Evolutionary conservation across 2,113 vertebrate species (phyloP).

Genomic region (Chionomys nivalis): DNA sequence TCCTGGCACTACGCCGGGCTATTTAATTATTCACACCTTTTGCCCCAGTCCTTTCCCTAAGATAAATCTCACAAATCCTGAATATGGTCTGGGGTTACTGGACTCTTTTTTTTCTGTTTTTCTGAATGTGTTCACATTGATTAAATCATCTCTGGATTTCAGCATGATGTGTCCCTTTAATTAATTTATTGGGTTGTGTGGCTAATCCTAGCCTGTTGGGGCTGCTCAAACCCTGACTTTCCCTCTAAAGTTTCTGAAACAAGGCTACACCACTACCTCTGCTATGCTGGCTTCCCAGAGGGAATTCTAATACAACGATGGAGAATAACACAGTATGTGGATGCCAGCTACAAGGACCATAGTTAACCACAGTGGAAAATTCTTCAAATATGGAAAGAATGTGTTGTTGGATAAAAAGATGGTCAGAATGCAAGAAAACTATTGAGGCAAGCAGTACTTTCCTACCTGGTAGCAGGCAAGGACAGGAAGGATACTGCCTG

Average conservation of each 20-base stretch:
- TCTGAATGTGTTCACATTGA: not conserved
- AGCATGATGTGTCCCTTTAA: not conserved
- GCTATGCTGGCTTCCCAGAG: not conserved
- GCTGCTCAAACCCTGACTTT: not conserved
- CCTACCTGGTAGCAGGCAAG: not conserved
- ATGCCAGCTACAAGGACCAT: not conserved
- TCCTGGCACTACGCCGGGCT: not conserved
- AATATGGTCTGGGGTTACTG: not conserved
- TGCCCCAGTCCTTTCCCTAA: not conserved
- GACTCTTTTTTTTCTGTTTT: not conserved
- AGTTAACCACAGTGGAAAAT: not conserved
- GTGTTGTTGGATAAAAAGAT: not conserved
- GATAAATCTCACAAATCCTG: not conserved
- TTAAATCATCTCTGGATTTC: not conserved
- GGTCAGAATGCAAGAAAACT: slow-evolving; percentile 15
- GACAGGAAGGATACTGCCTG: not conserved
- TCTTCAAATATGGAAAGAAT: not conserved
- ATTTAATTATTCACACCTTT: not conserved
- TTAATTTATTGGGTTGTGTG: not conserved
- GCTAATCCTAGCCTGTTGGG: not conserved
- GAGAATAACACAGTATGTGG: not conserved
- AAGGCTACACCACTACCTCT: not conserved
- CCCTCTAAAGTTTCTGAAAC: not conserved
- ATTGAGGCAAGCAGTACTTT: not conserved
- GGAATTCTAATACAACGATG: not conserved